phyloP scores from a whole-genome alignment of 2,888 invertebrate species.

The Bunonema sp. region DNA sequence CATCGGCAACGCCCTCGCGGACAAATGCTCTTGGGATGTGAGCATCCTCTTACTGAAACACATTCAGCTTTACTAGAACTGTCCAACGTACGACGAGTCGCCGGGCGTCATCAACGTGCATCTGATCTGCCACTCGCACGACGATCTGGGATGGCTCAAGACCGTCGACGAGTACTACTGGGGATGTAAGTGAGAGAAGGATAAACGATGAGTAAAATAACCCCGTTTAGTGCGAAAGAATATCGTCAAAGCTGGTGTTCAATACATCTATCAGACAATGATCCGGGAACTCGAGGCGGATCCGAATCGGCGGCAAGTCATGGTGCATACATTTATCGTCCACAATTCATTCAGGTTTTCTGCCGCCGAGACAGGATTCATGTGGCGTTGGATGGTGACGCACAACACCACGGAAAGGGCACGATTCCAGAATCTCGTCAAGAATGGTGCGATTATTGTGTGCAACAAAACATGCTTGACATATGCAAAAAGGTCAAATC shows the following conservation, averaged over 20 bases:
- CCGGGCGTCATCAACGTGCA: slow-evolving; percentile 48
- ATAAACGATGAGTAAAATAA: neutral
- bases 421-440: slow-evolving; percentile 25
- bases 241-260: too few relatives aligned
- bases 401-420: slow-evolving; percentile 15
- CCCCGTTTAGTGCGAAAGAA: too few relatives aligned
- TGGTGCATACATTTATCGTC: too few relatives aligned
- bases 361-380: slow-evolving; percentile 44
- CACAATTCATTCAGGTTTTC: slow-evolving; percentile 48
- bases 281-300: too few relatives aligned
- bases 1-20: too few relatives aligned
- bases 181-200: slow-evolving; percentile 41
- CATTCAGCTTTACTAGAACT: neutral
- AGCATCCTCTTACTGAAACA: neutral
- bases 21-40: slow-evolving; percentile 1
- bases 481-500: neutral
- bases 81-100: too few relatives aligned
- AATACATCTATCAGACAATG: too few relatives aligned
- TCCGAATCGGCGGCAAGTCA: too few relatives aligned
- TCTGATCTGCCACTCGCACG: slow-evolving; percentile 49
- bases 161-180: slow-evolving; percentile 52
- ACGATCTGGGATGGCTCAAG: slow-evolving; percentile 52
- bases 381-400: slow-evolving; percentile 36
- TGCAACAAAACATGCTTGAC: neutral
- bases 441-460: slow-evolving; percentile 13